phyloP scores from a whole-genome alignment of 2,797 vertebrate species.

The Phalanger gymnotis region DNA sequence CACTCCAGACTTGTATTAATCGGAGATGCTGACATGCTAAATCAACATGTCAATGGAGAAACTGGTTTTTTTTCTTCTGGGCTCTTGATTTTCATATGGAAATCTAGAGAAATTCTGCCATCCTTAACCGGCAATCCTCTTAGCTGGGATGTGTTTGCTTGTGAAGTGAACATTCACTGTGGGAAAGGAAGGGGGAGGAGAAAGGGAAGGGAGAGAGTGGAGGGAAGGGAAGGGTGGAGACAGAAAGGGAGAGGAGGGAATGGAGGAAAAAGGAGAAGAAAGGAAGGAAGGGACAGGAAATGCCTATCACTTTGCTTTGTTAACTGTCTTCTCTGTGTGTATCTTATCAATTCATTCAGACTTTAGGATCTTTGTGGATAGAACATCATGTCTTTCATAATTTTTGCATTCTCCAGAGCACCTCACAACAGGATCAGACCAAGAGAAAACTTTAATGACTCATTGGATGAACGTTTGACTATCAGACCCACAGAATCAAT shows the following conservation, averaged over 20 bases:
- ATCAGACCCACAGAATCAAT: not conserved
- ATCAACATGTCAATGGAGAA: not conserved
- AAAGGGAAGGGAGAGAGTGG: not conserved
- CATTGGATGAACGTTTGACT: not conserved
- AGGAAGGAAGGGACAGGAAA: not conserved
- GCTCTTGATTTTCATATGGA: not conserved
- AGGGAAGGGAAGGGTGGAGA: not conserved
- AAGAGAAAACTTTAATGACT: not conserved
- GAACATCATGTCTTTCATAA: not conserved
- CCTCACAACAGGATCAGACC: not conserved
- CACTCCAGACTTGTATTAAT: not conserved
- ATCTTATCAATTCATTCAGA: not conserved
- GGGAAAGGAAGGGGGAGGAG: not conserved
- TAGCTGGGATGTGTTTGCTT: not conserved
- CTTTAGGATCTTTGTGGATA: not conserved
- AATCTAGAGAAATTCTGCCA: not conserved
- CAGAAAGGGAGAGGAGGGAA: not conserved
- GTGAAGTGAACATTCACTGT: not conserved
- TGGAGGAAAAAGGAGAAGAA: not conserved
- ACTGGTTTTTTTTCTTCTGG: not conserved
- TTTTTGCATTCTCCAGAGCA: not conserved
- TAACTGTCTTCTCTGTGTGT: not conserved
- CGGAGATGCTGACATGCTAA: not conserved
- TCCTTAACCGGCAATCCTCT: not conserved
- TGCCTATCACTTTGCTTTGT: not conserved